Percentiles rank a stretch among this genome's conserved stretches.
phyloP scores from a whole-genome alignment of 1,140 invertebrate genomes.

The Potamilus streckersoni region DNA sequence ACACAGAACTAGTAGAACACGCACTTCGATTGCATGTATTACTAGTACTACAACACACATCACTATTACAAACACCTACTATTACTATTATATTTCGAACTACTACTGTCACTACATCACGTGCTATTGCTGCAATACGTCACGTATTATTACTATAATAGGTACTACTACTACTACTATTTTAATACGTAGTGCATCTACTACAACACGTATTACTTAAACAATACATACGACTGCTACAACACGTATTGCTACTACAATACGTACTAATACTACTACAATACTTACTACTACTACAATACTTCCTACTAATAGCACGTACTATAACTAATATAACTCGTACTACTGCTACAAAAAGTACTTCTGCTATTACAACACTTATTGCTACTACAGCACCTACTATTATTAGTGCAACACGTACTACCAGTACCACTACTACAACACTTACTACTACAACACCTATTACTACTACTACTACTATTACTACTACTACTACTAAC shows the following conservation, averaged over 20 bases:
- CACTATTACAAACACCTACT: conserved; percentile 8
- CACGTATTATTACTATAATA: not conserved
- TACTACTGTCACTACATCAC: not conserved
- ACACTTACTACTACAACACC: not conserved
- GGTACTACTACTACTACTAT: not conserved
- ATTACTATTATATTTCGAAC: not conserved
- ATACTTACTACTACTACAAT: no score
- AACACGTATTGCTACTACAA: not conserved
- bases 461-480: not conserved
- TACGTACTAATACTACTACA: conserved; percentile 5
- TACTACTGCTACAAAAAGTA: not conserved
- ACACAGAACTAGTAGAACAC: not conserved
- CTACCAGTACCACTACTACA: not conserved
- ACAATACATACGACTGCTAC: not conserved
- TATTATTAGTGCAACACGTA: not conserved
- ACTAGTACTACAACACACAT: not conserved
- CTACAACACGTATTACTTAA: not conserved
- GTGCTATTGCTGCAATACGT: not conserved
- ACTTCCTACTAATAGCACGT: no score
- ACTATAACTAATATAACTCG: no score
- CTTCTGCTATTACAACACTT: not conserved
- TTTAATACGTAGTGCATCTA: not conserved
- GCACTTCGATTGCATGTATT: not conserved
- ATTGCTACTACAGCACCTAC: not conserved
- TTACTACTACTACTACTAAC: not conserved